Percentiles rank a stretch among this genome's conserved stretches.
These are phyloP conservation scores for Hippocampus mohnikei DNA, from an alignment of 2,113 vertebrate species.

Conservation along the genomic window DNA sequence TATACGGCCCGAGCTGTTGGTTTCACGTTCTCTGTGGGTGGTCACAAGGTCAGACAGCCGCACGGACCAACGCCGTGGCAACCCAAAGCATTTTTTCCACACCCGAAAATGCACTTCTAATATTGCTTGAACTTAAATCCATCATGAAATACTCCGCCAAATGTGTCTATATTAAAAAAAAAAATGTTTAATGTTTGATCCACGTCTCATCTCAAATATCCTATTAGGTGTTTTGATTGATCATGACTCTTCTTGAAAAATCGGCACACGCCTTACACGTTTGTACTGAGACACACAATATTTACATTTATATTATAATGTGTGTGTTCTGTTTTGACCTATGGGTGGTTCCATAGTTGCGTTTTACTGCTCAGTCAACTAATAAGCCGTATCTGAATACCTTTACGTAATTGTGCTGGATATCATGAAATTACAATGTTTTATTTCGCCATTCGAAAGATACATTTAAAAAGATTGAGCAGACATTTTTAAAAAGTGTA, in stretches of 20 bases:
- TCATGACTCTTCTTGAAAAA: background rate
- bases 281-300: background rate
- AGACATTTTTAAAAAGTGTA: background rate
- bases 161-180: background rate
- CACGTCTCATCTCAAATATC: background rate
- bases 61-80: background rate
- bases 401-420: background rate
- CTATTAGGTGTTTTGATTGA: background rate
- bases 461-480: background rate
- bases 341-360: constrained; percentile 24
- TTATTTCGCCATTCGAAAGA: background rate
- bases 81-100: background rate
- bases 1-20: constrained; percentile 12
- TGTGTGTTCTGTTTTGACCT: constrained; percentile 20
- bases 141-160: background rate
- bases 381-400: no score
- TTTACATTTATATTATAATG: background rate
- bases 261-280: background rate
- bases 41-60: constrained; percentile 31
- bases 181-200: background rate
- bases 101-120: background rate
- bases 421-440: background rate
- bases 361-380: constrained; percentile 35
- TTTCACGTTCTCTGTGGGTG: constrained; percentile 61
- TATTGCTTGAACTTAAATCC: background rate